Base-by-base conservation (phyloP, 2,113 vertebrate genomes). In the Pseudois nayaur region DNA sequence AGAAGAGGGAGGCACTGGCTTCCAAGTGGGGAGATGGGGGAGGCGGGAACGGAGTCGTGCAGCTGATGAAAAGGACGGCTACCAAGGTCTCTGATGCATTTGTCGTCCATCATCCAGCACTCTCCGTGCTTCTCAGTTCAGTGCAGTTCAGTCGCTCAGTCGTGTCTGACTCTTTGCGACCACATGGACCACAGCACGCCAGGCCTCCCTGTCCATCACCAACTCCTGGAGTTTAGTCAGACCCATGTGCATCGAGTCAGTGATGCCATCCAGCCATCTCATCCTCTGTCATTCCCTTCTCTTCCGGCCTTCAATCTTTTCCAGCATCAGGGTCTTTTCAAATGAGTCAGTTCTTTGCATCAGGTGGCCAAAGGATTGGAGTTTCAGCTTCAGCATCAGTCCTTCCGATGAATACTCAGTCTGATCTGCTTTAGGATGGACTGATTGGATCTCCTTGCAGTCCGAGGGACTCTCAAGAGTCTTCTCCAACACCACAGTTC, bases 201-300 rank as follows among this genome's bases (percentile, higher is more conserved):
- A 64, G 15, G 31, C 62, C 33, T 64, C 33, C 31, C 62, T 64
- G 62, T 64, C 62, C 62, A 17, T 64, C 62, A 64, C 62, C 62
- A 64, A n/a, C 31, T n/a, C 33, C 62, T 0, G 0, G 33, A n/a
- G 33, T 17, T 64, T 2, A 64, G 3, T n/a, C 33, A 64, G 8
- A 64, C 31, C 15, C 62, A n/a, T n/a, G 31, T n/a, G 7, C 31
- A 17, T 9, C 0, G 8, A 64, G 15, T 64, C 0, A 0, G 31
- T 64, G 62, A 64, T n/a, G 15, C 62, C 62, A 64, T 64, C 62
- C 62, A n/a, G 3, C 62, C 62, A 64, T n/a, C 62, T 64, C 62
- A 64, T 64, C 62, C 31, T n/a, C 62, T n/a, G 31, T n/a, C 8
- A 0, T 64, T 1, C 62, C 62, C 62, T 64, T n/a, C 62, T 64